A percentile compares a stretch with the other conserved stretches of the same genome.
Conservation (phyloP, 2,797 vertebrate species). For the Pterois miles region DNA sequence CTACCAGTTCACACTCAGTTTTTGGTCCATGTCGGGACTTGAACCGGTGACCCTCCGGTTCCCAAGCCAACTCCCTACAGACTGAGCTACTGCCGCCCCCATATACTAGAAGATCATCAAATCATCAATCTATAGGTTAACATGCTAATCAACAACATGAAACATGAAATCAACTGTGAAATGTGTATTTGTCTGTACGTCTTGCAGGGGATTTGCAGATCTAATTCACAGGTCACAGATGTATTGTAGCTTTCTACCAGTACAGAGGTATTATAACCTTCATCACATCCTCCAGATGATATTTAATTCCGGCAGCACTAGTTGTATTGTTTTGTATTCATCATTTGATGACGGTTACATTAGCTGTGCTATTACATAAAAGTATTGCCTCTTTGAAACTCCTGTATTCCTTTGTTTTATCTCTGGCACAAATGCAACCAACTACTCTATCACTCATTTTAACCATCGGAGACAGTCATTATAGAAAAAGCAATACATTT, state of each 20-base stretch:
- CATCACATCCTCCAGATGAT: neutral
- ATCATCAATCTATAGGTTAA: too few species aligned
- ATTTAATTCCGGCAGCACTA: neutral
- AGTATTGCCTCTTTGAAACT: neutral
- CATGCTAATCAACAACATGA: too few species aligned
- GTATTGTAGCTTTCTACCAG: neutral
- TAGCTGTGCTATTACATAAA: neutral
- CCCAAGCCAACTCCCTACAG: too few species aligned
- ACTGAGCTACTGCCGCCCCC: too few species aligned
- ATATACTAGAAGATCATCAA: too few species aligned
- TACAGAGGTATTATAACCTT: neutral
- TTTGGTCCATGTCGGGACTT: too few species aligned
- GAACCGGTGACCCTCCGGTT: too few species aligned
- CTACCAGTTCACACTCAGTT: too few species aligned
- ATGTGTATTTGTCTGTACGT: neutral
- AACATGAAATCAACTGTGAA: neutral
- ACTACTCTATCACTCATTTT: neutral
- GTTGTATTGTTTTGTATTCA: constrained; percentile 7
- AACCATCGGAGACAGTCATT: neutral
- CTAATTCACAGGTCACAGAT: neutral
- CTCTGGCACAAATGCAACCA: neutral
- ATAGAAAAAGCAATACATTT: neutral
- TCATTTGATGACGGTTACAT: constrained; percentile 13
- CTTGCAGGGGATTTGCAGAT: neutral
- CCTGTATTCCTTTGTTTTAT: neutral